Base-by-base conservation (phyloP, 1,140 invertebrate genomes). In the Chymomyza costata region DNA sequence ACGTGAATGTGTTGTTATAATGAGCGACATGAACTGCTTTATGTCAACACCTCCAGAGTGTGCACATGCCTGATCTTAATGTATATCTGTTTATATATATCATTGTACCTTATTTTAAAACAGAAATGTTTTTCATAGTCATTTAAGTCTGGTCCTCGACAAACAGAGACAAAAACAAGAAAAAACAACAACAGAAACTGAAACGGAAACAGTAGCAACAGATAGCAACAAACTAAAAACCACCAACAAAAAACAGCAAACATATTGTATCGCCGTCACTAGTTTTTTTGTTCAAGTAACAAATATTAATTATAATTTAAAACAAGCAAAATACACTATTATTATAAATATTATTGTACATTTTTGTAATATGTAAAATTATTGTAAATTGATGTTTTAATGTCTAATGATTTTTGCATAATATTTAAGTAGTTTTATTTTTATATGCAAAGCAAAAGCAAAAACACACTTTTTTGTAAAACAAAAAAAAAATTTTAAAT, bases 101-200 rank as follows among this genome's bases (percentile, higher is more conserved):
- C 73, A 73, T 65, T 80, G 73, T 80, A 80, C 73, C 73, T 80
- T 80, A 80, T 80, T 80, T 80, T 68, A 52, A 67, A 78, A 73
- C 63, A 64, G 40, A 56, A 63, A 67, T 60, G 65, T 73, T 67
- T 67, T 71, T 38, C 56, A n/a, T 78, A 80, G 73, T 80, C 73
- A 80, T 8, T 51, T 78, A 80, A 80, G 73, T 80, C 73, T 73
- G 73, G 67, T 80, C 73, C 67, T 67, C 56, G 11, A 3, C 32
- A 34, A n/a, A n/a, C n/a, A n/a, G n/a, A n/a, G n/a, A n/a, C 32
- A 68, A 67, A 47, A 51, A 49, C 51, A 45, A 63, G 48, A 49
- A 57, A 57, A 45, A 57, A 25, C 65, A 56, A 59, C 25, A 10
- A 47, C 17, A 30, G 50, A 19, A 53, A 71, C 56, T 61, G 50